Evolutionary conservation across 2,888 invertebrate genomes (phyloP).

Genomic region (Oscheius sp.): DNA sequence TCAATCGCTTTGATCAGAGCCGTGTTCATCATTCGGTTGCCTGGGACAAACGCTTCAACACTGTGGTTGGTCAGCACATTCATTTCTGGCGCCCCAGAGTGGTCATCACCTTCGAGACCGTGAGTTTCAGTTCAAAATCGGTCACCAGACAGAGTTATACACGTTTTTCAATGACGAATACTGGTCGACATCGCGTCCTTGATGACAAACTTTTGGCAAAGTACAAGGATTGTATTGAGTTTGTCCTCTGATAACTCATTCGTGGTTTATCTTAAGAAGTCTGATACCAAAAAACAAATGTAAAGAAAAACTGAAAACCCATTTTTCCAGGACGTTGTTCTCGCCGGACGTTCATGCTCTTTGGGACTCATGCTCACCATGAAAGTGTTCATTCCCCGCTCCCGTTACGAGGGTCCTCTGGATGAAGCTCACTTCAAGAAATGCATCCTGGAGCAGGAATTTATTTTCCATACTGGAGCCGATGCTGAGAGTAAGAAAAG

Average conservation of each 20-base stretch:
- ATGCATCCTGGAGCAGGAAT: background rate
- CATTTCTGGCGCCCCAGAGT: conserved; percentile 19
- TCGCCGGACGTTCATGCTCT: background rate
- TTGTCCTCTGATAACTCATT: too few species aligned
- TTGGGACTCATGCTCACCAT: background rate
- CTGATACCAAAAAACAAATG: too few species aligned
- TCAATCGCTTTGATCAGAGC: conserved; percentile 1
- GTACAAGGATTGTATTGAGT: too few species aligned
- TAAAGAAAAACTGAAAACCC: too few species aligned
- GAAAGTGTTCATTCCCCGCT: conserved; percentile 7
- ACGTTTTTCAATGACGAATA: too few species aligned
- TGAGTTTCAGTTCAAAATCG: background rate
- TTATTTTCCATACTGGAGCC: conserved; percentile 10
- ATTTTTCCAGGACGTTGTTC: background rate
- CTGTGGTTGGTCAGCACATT: background rate
- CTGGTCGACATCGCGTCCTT: too few species aligned
- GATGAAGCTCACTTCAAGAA: conserved; percentile 5
- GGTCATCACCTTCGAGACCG: conserved; percentile 10
- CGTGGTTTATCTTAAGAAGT: too few species aligned
- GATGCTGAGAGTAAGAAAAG: background rate
- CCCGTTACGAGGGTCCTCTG: background rate
- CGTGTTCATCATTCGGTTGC: conserved; percentile 5
- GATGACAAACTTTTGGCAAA: too few species aligned
- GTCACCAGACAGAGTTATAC: too few species aligned
- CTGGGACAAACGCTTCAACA: background rate